Conservation (phyloP, 2,797 vertebrate species). For the Syngnathus acus region DNA sequence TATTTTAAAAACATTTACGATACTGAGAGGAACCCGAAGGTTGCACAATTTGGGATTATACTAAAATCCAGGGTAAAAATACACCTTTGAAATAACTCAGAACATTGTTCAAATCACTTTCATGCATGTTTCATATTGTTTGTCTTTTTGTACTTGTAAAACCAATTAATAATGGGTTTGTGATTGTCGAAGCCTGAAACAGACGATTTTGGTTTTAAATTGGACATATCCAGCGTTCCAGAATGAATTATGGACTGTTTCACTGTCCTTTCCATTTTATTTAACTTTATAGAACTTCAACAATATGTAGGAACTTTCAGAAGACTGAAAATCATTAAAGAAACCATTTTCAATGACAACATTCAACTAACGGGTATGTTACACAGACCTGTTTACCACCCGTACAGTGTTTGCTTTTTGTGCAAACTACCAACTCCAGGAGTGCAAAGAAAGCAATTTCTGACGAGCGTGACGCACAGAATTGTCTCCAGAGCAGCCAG, state of each 20-base stretch:
- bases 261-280: neutral
- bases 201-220: neutral
- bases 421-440: constrained; percentile 48
- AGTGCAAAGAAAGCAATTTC: constrained; percentile 40
- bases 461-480: constrained; percentile 22
- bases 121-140: neutral
- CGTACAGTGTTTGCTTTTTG: constrained; percentile 27
- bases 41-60: neutral
- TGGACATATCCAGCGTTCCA: neutral
- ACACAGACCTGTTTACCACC: constrained; percentile 36
- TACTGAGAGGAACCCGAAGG: too few species aligned
- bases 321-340: neutral
- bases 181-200: neutral
- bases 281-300: neutral
- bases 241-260: neutral
- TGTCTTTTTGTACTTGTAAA: neutral
- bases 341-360: neutral
- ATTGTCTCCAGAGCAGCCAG: constrained; percentile 14
- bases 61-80: too few species aligned
- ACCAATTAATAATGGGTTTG: neutral
- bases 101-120: neutral
- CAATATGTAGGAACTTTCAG: neutral
- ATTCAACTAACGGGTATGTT: neutral
- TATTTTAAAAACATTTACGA: too few species aligned
- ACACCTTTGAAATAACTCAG: neutral